These are phyloP conservation scores for Hipposideros larvatus DNA, from an alignment of 2,797 vertebrate species.

Conservation along the genomic window DNA sequence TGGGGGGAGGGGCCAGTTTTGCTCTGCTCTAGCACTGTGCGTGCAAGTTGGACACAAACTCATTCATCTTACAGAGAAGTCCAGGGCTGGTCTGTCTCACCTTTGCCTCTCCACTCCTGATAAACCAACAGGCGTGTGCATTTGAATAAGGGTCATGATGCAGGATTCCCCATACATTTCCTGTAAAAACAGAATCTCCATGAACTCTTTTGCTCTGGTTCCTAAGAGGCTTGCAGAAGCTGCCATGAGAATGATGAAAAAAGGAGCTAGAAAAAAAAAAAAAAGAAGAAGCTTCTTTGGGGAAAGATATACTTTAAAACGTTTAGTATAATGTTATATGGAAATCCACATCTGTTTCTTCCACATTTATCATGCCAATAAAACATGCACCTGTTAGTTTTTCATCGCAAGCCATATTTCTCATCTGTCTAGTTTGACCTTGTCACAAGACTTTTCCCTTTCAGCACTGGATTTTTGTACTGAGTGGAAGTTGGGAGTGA, in stretches of 20 bases:
- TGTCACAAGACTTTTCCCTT: constrained; percentile 86
- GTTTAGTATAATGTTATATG: constrained; percentile 74
- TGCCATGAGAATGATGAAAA: constrained; percentile 65
- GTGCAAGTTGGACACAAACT: background rate
- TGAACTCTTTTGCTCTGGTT: constrained; percentile 48
- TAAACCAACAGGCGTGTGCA: background rate
- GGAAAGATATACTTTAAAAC: constrained; percentile 74
- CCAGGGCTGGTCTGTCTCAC: background rate
- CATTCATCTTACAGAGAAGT: background rate
- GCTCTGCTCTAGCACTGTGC: background rate
- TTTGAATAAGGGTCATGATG: background rate
- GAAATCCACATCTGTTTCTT: constrained; percentile 83
- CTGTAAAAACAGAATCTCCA: constrained; percentile 42
- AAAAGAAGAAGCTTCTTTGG: constrained; percentile 21
- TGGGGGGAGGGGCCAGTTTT: background rate
- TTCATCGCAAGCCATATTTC: constrained; percentile 84
- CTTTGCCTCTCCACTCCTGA: background rate
- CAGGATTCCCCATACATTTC: constrained; percentile 40
- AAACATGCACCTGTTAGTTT: constrained; percentile 82
- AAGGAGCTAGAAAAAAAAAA: background rate
- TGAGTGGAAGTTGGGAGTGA: constrained; percentile 82
- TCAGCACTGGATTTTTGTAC: constrained; percentile 84
- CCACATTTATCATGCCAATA: constrained; percentile 83
- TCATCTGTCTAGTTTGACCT: constrained; percentile 86
- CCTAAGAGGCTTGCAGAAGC: constrained; percentile 55